Percentiles rank a stretch among this genome's conserved stretches.
These are phyloP conservation scores for Lithophane socia DNA, from an alignment of 2,888 invertebrate species.

Conservation along the genomic window DNA sequence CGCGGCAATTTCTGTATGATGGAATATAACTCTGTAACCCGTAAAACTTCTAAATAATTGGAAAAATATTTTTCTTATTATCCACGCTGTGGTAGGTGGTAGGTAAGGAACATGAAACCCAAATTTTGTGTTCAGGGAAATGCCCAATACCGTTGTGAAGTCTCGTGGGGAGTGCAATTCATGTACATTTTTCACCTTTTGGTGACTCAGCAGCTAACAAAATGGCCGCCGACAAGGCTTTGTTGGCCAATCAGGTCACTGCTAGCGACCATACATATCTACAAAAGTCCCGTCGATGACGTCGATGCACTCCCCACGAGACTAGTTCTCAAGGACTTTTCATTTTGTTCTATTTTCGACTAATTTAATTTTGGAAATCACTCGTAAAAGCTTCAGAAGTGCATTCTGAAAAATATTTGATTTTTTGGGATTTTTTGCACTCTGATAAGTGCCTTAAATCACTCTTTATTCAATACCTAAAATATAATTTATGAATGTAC, in stretches of 20 bases:
- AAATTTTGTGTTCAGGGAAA: conserved; percentile 90
- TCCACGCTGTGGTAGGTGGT: conserved; percentile 82
- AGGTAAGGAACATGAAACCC: conserved; percentile 87
- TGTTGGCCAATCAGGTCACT: conserved; percentile 85
- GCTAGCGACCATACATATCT: conserved; percentile 83
- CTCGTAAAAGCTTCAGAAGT: conserved; percentile 41
- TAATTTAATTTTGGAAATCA: conserved; percentile 74
- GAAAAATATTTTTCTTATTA: conserved; percentile 75
- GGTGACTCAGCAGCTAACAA: conserved; percentile 92
- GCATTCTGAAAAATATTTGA: conserved; percentile 11
- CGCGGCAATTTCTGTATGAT: conserved; percentile 71
- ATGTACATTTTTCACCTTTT: conserved; percentile 91
- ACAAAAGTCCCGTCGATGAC: conserved; percentile 86
- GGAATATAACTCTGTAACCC: conserved; percentile 55
- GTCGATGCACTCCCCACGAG: conserved; percentile 88
- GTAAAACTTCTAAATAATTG: conserved; percentile 58
- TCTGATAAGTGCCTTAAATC: not conserved
- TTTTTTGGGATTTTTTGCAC: conserved; percentile 34
- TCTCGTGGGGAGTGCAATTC: conserved; percentile 91
- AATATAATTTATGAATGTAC: conserved; percentile 88
- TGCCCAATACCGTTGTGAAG: conserved; percentile 91
- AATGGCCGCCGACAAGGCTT: conserved; percentile 92
- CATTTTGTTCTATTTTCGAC: conserved; percentile 82
- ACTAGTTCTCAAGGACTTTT: conserved; percentile 90
- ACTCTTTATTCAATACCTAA: conserved; percentile 67